Evolutionary conservation across 2,113 vertebrate species (phyloP), one percentile per base, ranked within the genome.

Genomic region (Nycticryphes semicollaris): DNA sequence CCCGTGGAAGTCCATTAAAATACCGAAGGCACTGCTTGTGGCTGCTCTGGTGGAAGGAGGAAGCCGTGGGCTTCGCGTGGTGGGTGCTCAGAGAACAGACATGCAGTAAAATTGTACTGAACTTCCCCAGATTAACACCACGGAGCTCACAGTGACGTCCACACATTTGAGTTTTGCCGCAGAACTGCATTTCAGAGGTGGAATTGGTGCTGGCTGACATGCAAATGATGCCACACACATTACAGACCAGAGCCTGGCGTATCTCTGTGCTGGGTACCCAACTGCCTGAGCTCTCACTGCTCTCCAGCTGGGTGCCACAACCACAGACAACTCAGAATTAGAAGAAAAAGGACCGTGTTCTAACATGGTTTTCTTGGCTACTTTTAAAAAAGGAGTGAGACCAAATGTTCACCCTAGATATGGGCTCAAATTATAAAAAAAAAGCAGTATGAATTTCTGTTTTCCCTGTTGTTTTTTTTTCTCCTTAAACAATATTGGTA

Each of bases 271-370:
- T 33, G 48, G 12, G 35, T 5, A 37, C 33, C 60, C 14, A 23
- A 3, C 19, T 39, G 53, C 37, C 23, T 43, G 39, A 24, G 3
- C 67, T 57, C 37, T 73, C 35, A 33, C 45, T 19, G 35, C 43
- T 39, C 28, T 30, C 27, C 51, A 53, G 27, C 51, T 54, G 28
- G 6, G 16, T 25, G 59, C 35, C 24, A 25, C 1, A 25, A 14
- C 3, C 33, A 35, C 23, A 3, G 64, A 33, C 15, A 16, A 4
- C 0, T 0, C 41, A 89, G n/a, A 67, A 75, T 24, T 30, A 35
- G 62, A 50, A 64, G 48, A 27, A 48, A 56, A 53, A 39, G 5
- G 66, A 53, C 14, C 5, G n/a, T 67, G 39, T 33, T 87, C 53
- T 19, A 60, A 39, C 25, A 28, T 25, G 15, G 11, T 60, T 73